Percentiles rank a stretch among this genome's conserved stretches.
phyloP scores from a whole-genome alignment of 1,140 invertebrate genomes.

The Chymomyza costata region DNA sequence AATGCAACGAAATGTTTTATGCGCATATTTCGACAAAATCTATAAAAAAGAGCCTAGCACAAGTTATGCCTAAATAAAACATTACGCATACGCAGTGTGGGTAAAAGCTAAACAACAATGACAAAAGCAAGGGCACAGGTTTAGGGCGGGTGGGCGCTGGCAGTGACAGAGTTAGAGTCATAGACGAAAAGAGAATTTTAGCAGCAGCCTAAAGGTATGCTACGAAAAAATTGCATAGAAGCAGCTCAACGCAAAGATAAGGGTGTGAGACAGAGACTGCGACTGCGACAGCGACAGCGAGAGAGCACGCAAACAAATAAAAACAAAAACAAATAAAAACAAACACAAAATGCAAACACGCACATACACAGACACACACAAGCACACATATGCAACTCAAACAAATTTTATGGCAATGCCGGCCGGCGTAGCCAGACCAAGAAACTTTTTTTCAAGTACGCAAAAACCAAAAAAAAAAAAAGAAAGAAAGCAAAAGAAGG shows the following conservation, averaged over 20 bases:
- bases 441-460: no score
- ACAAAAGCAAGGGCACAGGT: no score
- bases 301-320: not conserved
- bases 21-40: slow-evolving; percentile 27
- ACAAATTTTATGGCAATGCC: no score
- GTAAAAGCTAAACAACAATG: no score
- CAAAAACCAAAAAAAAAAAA: no score
- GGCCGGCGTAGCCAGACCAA: no score
- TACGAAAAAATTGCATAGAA: slow-evolving; percentile 53
- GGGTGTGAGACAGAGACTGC: not conserved
- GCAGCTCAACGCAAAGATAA: slow-evolving; percentile 16
- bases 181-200: slow-evolving; percentile 38
- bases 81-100: slow-evolving; percentile 38
- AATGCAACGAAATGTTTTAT: slow-evolving; percentile 59
- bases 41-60: not conserved
- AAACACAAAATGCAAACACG: slow-evolving; percentile 4
- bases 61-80: slow-evolving; percentile 50
- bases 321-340: no score
- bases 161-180: not conserved
- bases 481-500: slow-evolving; percentile 26
- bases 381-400: no score
- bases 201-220: slow-evolving; percentile 58
- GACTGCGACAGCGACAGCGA: not conserved
- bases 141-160: no score
- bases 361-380: not conserved